Base-by-base conservation (phyloP, 2,888 invertebrate genomes). In the Hipparchia semele region DNA sequence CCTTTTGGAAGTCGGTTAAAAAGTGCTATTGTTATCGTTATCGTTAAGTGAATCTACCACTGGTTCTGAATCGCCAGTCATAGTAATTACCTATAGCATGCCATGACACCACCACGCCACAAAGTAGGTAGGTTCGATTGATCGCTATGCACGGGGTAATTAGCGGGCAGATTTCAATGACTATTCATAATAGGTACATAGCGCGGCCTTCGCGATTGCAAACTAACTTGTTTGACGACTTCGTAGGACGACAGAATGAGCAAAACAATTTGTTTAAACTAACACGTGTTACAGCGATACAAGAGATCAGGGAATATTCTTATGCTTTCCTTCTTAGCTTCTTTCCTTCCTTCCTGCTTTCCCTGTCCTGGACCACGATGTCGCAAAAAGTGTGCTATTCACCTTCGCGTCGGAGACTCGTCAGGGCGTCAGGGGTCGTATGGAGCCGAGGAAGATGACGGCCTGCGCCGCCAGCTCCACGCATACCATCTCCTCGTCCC, bases 401-500 rank as follows among this genome's bases (percentile, higher is more conserved):
- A 99, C 99, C 95, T 99, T 95, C 39, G 98, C 96, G 90, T 99
- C 99, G 91, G 99, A 99, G 74, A 99, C 99, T 92, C 98, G 99
- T 99, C 77, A 99, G 95, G 51, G 99, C 98, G 92, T 99, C 99
- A n/a, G n/a, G 92, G 99, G 99, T 82, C 99, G 96, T 86, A 99
- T 99, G 73, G 99, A 99, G 68, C 99, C 99, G 73, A 99, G 96
- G 91, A 99, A 99, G 82, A 99, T 97, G 80, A 99, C 99, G 45
- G 80, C 81, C 76, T 66, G 96, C 97, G 88, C 99, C 73, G 99
- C 98, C 84, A 99, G 94, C 91, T 99, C 99, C 74, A 99, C 99
- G 91, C 99, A 99, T 71, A 99, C 99, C 97, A 99, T 98, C 94
- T 99, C 99, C 0, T 99, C 99, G 91, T 99, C 99, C 64, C 99